A percentile compares a stretch with the other conserved stretches of the same genome.
Evolutionary conservation across 2,113 vertebrate species (phyloP).

Genomic region (Panthera leo): DNA sequence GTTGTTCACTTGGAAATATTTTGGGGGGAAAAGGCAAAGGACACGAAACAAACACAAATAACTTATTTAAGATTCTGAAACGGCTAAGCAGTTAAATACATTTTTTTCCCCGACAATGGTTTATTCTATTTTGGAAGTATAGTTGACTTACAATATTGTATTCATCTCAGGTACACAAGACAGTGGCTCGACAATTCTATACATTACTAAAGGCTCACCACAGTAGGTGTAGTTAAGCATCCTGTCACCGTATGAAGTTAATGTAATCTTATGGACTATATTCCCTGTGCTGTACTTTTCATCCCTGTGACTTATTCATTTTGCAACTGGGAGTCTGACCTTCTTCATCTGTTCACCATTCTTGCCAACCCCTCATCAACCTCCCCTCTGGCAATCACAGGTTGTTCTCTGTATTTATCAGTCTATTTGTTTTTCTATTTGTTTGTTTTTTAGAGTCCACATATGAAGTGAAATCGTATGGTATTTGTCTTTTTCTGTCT

Average conservation of each 20-base stretch:
- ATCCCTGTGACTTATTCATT: background rate
- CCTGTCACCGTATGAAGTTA: background rate
- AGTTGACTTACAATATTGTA: background rate
- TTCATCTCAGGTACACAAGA: background rate
- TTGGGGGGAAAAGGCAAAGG: background rate
- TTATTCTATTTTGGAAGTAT: background rate
- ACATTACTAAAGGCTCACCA: background rate
- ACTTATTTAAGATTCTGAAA: slow-evolving; percentile 17
- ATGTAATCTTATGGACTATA: background rate
- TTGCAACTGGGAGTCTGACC: background rate
- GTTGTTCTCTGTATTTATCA: background rate
- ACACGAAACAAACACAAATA: background rate
- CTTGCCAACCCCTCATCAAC: background rate
- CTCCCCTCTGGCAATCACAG: background rate
- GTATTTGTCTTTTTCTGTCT: background rate
- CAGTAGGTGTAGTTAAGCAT: background rate
- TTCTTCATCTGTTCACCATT: background rate
- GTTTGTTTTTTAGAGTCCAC: background rate
- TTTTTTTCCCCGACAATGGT: background rate
- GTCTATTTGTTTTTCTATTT: background rate
- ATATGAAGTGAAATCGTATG: background rate
- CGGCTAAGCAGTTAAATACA: background rate
- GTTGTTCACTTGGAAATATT: background rate
- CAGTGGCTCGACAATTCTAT: background rate
- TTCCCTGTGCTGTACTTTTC: background rate